phyloP scores from a whole-genome alignment of 2,797 vertebrate species.

The Enteromius treurensis region DNA sequence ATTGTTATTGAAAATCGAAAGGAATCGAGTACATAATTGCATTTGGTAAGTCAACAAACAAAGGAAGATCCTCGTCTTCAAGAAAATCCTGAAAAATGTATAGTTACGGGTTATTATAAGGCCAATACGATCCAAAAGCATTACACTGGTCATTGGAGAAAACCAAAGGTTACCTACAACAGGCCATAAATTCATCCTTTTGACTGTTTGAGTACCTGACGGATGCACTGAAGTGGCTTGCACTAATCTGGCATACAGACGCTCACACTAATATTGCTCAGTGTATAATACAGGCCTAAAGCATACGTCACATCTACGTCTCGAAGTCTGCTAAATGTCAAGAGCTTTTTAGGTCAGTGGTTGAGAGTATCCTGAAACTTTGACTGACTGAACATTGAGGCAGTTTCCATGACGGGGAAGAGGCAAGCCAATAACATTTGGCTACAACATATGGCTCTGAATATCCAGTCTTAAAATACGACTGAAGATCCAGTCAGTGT shows the following conservation, averaged over 20 bases:
- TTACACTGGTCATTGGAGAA: constrained; percentile 44
- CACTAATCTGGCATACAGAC: constrained; percentile 35
- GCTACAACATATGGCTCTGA: constrained; percentile 63
- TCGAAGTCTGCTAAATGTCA: constrained; percentile 44
- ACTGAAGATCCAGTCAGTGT: constrained; percentile 52
- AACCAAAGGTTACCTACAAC: constrained; percentile 46
- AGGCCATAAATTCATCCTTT: constrained; percentile 44
- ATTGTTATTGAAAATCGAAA: constrained; percentile 48
- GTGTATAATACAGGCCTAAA: constrained; percentile 61
- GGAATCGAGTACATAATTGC: constrained; percentile 49
- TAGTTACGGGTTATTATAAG: constrained; percentile 41
- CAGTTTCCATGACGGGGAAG: constrained; percentile 60
- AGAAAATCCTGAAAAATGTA: constrained; percentile 49
- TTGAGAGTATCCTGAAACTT: constrained; percentile 50
- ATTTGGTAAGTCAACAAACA: constrained; percentile 56
- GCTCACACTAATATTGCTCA: constrained; percentile 63
- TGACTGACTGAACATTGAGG: constrained; percentile 57
- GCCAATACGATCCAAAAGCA: constrained; percentile 54
- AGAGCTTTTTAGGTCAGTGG: constrained; percentile 47
- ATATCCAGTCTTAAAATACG: constrained; percentile 45
- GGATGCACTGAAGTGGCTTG: constrained; percentile 49
- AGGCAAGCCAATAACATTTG: constrained; percentile 58
- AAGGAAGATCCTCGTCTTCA: constrained; percentile 41
- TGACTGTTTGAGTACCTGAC: constrained; percentile 60
- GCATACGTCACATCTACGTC: constrained; percentile 51